A percentile compares a stretch with the other conserved stretches of the same genome.
Evolutionary conservation across 2,113 vertebrate species (phyloP).

Genomic region (Platysternon megacephalum): DNA sequence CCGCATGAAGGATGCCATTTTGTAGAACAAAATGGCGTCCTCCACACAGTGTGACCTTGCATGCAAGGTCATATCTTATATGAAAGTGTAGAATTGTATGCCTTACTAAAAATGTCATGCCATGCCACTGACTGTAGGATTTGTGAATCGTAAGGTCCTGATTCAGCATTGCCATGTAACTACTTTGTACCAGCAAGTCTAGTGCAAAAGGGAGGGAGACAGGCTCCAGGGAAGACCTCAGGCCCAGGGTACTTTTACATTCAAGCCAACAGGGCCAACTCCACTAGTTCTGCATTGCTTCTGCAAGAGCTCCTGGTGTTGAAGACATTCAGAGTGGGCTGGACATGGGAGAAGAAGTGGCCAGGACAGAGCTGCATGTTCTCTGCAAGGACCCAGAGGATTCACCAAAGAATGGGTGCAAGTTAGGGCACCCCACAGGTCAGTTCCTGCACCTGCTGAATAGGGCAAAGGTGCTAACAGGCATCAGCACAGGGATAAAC

Average conservation of each 20-base stretch:
- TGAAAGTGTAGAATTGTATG: too few relatives aligned
- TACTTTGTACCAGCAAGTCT: neutral
- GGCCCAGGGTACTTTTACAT: neutral
- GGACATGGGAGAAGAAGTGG: neutral
- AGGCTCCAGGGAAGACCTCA: neutral
- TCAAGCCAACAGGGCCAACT: neutral
- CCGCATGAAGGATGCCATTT: too few relatives aligned
- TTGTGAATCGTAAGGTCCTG: neutral
- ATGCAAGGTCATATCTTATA: too few relatives aligned
- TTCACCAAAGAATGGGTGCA: neutral
- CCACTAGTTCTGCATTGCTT: neutral
- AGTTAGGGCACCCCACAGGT: neutral
- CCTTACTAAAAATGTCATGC: too few relatives aligned
- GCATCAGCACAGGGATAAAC: neutral
- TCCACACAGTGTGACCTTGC: too few relatives aligned
- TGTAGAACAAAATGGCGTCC: too few relatives aligned
- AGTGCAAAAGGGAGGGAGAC: neutral
- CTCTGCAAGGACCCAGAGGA: neutral
- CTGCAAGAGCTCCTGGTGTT: neutral
- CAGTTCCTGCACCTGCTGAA: neutral
- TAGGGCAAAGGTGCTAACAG: neutral
- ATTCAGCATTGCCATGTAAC: neutral
- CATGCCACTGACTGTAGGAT: neutral
- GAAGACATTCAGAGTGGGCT: neutral
- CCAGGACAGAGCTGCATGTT: neutral